These are phyloP conservation scores for Erebia aethiops DNA, from an alignment of 2,888 invertebrate species.

Conservation along the genomic window DNA sequence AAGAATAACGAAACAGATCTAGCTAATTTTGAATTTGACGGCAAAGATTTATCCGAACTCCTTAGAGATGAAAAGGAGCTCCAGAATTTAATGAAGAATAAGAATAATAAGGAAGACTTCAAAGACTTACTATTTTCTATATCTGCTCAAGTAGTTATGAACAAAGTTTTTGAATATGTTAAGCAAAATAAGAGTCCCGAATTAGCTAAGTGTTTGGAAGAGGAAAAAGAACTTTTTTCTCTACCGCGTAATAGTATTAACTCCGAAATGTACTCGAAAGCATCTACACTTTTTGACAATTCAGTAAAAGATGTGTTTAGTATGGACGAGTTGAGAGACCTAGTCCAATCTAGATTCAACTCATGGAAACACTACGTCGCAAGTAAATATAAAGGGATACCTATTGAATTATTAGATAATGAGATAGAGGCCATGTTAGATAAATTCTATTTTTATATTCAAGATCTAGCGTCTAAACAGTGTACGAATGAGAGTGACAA, in stretches of 20 bases:
- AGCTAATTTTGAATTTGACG: slow-evolving; percentile 66
- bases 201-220: slow-evolving; percentile 62
- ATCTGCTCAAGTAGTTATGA: slow-evolving; percentile 71
- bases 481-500: slow-evolving; percentile 56
- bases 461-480: slow-evolving; percentile 63
- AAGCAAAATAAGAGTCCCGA: slow-evolving; percentile 67
- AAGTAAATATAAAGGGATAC: slow-evolving; percentile 65
- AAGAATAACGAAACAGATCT: slow-evolving; percentile 63
- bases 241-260: slow-evolving; percentile 58
- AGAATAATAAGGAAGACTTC: slow-evolving; percentile 63
- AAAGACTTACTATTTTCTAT: slow-evolving; percentile 68
- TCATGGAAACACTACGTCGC: slow-evolving; percentile 70
- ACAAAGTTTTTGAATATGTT: slow-evolving; percentile 70
- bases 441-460: slow-evolving; percentile 69
- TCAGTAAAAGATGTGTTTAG: slow-evolving; percentile 69
- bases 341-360: slow-evolving; percentile 62
- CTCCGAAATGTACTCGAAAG: slow-evolving; percentile 64
- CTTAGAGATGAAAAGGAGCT: slow-evolving; percentile 67
- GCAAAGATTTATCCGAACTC: slow-evolving; percentile 62
- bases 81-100: slow-evolving; percentile 59
- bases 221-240: slow-evolving; percentile 58
- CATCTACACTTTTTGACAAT: slow-evolving; percentile 64
- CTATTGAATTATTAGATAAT: slow-evolving; percentile 62
- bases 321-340: slow-evolving; percentile 65
- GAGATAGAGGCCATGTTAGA: slow-evolving; percentile 69